Conservation (phyloP, 2,888 invertebrate species). For the Xestia rhomboidea region DNA sequence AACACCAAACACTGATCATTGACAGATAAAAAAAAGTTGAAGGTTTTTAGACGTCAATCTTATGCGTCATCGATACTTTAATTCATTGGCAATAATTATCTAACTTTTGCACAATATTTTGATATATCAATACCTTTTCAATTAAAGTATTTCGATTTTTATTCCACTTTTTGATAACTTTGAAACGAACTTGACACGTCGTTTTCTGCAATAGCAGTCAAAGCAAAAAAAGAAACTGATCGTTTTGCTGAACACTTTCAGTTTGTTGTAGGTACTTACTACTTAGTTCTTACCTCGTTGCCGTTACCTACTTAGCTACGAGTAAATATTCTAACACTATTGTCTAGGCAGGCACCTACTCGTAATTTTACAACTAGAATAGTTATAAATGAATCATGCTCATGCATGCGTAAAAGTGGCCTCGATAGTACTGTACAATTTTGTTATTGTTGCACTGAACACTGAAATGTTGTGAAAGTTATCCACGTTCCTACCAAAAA, state of each 20-base stretch:
- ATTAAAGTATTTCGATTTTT: constrained; percentile 26
- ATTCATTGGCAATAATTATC: constrained; percentile 34
- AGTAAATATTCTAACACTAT: constrained; percentile 55
- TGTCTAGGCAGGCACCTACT: constrained; percentile 51
- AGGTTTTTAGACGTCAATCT: constrained; percentile 52
- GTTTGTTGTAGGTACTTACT: constrained; percentile 12
- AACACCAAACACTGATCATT: constrained; percentile 42
- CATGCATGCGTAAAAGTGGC: constrained; percentile 77
- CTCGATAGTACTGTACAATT: constrained; percentile 69
- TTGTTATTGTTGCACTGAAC: constrained; percentile 69
- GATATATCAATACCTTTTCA: constrained; percentile 31
- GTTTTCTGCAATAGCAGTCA: constrained; percentile 35
- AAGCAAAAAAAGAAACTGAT: not conserved
- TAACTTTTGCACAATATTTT: constrained; percentile 49
- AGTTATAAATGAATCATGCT: constrained; percentile 74
- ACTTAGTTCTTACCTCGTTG: constrained; percentile 42
- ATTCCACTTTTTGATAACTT: constrained; percentile 40
- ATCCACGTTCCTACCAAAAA: constrained; percentile 54
- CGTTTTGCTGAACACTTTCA: not conserved
- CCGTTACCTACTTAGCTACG: constrained; percentile 54
- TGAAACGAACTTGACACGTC: constrained; percentile 47
- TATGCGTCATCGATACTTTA: constrained; percentile 42
- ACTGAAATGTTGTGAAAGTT: constrained; percentile 69
- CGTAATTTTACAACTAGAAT: constrained; percentile 57
- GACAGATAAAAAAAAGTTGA: constrained; percentile 56